Conservation (phyloP, 2,888 invertebrate species). For the Nomada fabriciana region DNA sequence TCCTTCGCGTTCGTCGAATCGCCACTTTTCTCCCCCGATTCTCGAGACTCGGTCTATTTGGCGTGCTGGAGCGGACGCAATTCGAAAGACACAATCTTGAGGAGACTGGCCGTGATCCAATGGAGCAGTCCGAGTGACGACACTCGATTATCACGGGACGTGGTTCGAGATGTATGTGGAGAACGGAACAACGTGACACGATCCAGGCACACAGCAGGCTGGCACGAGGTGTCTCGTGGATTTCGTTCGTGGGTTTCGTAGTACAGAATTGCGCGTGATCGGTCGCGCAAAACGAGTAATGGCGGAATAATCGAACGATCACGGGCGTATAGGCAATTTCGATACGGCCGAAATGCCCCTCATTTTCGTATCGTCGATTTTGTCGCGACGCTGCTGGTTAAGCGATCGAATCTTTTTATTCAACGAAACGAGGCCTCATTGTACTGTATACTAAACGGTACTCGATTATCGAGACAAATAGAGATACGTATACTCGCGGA, state of each 20-base stretch:
- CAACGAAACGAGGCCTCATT: constrained; percentile 2
- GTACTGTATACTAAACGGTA: constrained; percentile 68
- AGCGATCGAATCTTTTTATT: constrained; percentile 5
- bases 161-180: constrained; percentile 72
- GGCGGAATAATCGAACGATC: neutral
- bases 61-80: constrained; percentile 58
- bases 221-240: neutral
- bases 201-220: neutral
- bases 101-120: constrained; percentile 66
- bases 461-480: constrained; percentile 73
- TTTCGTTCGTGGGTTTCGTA: neutral
- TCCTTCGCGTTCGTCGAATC: constrained; percentile 28
- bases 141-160: constrained; percentile 76
- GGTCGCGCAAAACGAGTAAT: neutral
- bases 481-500: neutral
- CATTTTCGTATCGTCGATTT: constrained; percentile 9
- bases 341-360: neutral
- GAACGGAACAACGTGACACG: too few relatives aligned
- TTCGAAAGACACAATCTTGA: constrained; percentile 53
- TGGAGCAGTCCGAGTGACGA: constrained; percentile 67
- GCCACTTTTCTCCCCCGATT: constrained; percentile 7
- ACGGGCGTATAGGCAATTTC: neutral
- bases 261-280: neutral
- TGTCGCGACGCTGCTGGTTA: neutral
- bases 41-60: constrained; percentile 63